Percentiles rank a stretch among this genome's conserved stretches.
phyloP scores from a whole-genome alignment of 2,797 vertebrate genomes.

The Danio aesculapii region DNA sequence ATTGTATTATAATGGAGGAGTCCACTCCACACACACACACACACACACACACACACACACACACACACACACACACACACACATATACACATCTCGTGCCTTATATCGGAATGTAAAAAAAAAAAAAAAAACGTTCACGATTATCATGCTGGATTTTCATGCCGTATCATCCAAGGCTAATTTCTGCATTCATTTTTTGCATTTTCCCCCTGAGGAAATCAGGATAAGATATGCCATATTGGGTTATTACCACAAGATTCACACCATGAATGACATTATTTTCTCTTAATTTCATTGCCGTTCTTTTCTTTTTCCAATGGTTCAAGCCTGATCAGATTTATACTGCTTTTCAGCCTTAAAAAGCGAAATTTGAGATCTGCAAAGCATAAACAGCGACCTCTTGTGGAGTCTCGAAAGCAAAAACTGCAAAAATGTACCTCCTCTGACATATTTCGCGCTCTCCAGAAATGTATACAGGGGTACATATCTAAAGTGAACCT shows the following conservation, averaged over 20 bases:
- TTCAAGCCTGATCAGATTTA: not conserved
- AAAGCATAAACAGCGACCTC: too few relatives aligned
- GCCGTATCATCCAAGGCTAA: slow-evolving; percentile 40
- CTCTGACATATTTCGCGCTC: too few relatives aligned
- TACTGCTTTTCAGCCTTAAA: slow-evolving; percentile 9
- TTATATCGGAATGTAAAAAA: slow-evolving; percentile 28
- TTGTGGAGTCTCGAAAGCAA: too few relatives aligned
- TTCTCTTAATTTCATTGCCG: slow-evolving; percentile 57
- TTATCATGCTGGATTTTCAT: slow-evolving; percentile 48
- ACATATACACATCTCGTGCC: slow-evolving; percentile 21
- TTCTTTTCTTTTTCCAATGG: slow-evolving; percentile 41
- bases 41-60: slow-evolving; percentile 13
- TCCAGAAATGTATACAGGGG: too few relatives aligned
- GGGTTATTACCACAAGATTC: slow-evolving; percentile 51
- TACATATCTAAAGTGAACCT: too few relatives aligned
- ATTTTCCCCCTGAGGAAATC: slow-evolving; percentile 35
- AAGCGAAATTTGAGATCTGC: too few relatives aligned
- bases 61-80: slow-evolving; percentile 19
- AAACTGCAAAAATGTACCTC: too few relatives aligned
- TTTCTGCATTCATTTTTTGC: slow-evolving; percentile 45
- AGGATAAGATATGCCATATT: slow-evolving; percentile 40
- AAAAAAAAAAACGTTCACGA: slow-evolving; percentile 21
- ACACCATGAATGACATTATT: slow-evolving; percentile 42
- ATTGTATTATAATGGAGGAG: slow-evolving; percentile 60
- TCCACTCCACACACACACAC: slow-evolving; percentile 46